Percentiles rank a stretch among this genome's conserved stretches.
These are phyloP conservation scores for Phrynosoma blainvillii DNA, from an alignment of 2,113 vertebrate genomes.

Conservation along the genomic window DNA sequence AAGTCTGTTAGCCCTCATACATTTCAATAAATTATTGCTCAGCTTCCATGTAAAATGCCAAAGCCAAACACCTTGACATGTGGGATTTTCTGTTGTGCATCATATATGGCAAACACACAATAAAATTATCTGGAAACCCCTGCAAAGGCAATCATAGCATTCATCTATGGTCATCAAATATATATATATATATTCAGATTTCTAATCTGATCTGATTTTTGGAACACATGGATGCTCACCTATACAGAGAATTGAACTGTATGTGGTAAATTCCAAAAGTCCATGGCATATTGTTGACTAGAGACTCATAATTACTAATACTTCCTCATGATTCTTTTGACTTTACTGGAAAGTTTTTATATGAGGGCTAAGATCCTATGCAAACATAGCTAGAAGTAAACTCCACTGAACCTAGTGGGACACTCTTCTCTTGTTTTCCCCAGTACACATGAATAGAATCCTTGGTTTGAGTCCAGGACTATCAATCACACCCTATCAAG, in stretches of 20 bases:
- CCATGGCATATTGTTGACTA: not conserved
- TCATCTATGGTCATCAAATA: not conserved
- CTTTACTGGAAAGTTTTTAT: not conserved
- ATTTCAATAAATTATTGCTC: slow-evolving; percentile 72
- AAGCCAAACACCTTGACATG: slow-evolving; percentile 39
- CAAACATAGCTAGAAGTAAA: not conserved
- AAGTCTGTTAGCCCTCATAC: slow-evolving; percentile 70
- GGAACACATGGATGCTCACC: not conserved
- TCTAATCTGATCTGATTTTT: not conserved
- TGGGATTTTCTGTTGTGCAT: not conserved
- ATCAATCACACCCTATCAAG: not conserved
- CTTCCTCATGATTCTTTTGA: not conserved
- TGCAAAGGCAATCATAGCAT: slow-evolving; percentile 3
- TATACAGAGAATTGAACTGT: not conserved
- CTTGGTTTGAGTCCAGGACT: not conserved
- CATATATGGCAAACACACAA: accelerated
- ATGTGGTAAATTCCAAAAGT: not conserved
- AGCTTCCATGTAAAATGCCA: slow-evolving; percentile 36
- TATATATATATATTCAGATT: not conserved
- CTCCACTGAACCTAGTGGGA: not conserved
- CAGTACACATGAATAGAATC: not conserved
- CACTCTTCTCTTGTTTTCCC: not conserved
- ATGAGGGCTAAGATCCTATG: not conserved
- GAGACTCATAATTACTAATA: not conserved
- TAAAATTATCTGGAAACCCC: not conserved